Evolutionary conservation across 92 coral and sea anemone species (phyloP).

Genomic region (Heliopora coerulea): DNA sequence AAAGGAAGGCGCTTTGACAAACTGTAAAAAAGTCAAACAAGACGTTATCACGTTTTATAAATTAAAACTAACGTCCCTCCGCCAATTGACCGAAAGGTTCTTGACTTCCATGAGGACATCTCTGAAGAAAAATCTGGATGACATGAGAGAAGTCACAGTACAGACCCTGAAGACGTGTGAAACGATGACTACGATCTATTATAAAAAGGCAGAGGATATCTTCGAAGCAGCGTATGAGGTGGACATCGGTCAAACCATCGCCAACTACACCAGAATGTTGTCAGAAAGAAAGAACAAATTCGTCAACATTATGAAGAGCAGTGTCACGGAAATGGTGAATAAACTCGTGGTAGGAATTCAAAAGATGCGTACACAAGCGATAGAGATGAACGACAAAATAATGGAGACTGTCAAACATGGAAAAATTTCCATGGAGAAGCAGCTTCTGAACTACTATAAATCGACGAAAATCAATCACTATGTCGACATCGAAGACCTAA

Average conservation of each 20-base stretch:
- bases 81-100: not conserved
- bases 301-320: slow-evolving; percentile 4
- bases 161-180: not conserved
- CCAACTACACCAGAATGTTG: slow-evolving; percentile 8
- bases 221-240: not conserved
- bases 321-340: not conserved
- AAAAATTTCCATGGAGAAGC: slow-evolving; percentile 49
- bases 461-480: slow-evolving; percentile 57
- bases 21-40: not conserved
- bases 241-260: not conserved
- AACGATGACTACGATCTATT: not conserved
- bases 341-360: not conserved
- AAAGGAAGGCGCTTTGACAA: not conserved
- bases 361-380: not conserved
- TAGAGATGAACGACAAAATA: not conserved
- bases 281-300: not conserved
- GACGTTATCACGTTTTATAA: too few relatives aligned
- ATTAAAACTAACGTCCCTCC: too few relatives aligned
- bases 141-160: not conserved
- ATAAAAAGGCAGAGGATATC: not conserved
- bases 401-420: too few relatives aligned
- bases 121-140: not conserved
- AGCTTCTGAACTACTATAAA: slow-evolving; percentile 51
- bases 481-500: slow-evolving; percentile 52
- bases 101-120: not conserved